phyloP scores from a whole-genome alignment of 53 echinoderm and acorn worm genomes.

The Stichopus horrens region DNA sequence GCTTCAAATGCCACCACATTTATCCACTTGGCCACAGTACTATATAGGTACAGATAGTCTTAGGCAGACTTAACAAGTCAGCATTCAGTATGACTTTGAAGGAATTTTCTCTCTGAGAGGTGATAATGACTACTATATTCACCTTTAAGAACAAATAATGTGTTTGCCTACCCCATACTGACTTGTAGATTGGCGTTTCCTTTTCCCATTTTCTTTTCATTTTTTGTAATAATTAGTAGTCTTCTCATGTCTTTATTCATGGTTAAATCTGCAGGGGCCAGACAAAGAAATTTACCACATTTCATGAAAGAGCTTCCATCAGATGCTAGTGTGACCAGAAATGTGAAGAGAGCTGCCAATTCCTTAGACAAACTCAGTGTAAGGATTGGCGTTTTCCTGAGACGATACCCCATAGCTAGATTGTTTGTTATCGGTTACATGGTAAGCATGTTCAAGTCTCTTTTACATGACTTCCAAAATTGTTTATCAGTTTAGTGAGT shows the following conservation, averaged over 20 bases:
- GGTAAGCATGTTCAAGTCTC: conserved; percentile 56
- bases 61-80: no score
- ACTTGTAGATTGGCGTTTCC: background rate
- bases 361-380: conserved; percentile 87
- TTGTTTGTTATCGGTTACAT: conserved; percentile 92
- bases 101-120: no score
- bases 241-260: background rate
- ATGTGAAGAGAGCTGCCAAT: conserved; percentile 87
- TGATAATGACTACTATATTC: no score
- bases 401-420: conserved; percentile 92
- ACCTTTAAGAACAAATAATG: no score
- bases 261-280: conserved; percentile 58
- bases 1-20: no score
- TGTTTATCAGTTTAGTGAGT: no score
- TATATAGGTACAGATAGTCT: no score
- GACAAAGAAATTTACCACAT: conserved; percentile 77
- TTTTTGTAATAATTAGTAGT: background rate
- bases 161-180: background rate
- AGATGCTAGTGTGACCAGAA: conserved; percentile 86
- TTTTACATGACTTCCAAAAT: background rate
- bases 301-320: conserved; percentile 84
- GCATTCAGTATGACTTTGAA: no score
- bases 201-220: background rate
- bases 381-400: conserved; percentile 86
- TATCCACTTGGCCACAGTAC: no score